Evolutionary conservation across 2,888 invertebrate genomes (phyloP).

Genomic region (Mythimna ferrago): DNA sequence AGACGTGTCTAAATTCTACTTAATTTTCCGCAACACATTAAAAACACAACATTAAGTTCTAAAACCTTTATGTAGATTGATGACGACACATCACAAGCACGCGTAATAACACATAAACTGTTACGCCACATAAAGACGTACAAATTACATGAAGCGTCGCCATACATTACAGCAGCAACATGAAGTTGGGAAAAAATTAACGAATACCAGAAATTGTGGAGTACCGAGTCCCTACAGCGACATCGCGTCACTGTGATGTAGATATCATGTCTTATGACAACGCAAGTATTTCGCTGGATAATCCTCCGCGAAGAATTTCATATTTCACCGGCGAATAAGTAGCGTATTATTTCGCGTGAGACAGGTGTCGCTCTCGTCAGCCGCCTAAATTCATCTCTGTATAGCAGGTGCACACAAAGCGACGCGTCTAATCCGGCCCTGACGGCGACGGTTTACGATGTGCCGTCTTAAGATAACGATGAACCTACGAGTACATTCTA

Average conservation of each 20-base stretch:
- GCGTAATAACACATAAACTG: conserved; percentile 50
- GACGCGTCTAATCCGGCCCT: conserved; percentile 82
- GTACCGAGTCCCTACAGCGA: conserved; percentile 40
- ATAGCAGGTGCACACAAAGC: conserved; percentile 83
- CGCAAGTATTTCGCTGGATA: conserved; percentile 74
- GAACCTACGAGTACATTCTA: conserved; percentile 40
- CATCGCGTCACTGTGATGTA: conserved; percentile 61
- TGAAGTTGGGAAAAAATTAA: conserved; percentile 55
- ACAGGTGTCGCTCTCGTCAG: conserved; percentile 87
- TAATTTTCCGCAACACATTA: conserved; percentile 30
- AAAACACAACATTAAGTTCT: conserved; percentile 48
- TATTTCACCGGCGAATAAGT: conserved; percentile 87
- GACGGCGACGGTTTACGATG: conserved; percentile 71
- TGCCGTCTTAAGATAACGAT: conserved; percentile 69
- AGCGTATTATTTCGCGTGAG: conserved; percentile 86
- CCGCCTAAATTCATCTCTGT: conserved; percentile 85
- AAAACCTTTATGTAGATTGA: conserved; percentile 48
- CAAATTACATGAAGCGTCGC: conserved; percentile 38
- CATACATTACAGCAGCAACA: conserved; percentile 30
- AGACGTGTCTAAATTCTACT: conserved; percentile 10
- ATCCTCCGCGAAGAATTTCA: conserved; percentile 83
- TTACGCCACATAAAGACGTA: conserved; percentile 37
- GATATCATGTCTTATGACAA: conserved; percentile 65
- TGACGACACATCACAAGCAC: conserved; percentile 48
- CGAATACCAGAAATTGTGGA: conserved; percentile 56